Base-by-base conservation (phyloP, 2,797 vertebrate genomes). In the Pygocentrus nattereri region DNA sequence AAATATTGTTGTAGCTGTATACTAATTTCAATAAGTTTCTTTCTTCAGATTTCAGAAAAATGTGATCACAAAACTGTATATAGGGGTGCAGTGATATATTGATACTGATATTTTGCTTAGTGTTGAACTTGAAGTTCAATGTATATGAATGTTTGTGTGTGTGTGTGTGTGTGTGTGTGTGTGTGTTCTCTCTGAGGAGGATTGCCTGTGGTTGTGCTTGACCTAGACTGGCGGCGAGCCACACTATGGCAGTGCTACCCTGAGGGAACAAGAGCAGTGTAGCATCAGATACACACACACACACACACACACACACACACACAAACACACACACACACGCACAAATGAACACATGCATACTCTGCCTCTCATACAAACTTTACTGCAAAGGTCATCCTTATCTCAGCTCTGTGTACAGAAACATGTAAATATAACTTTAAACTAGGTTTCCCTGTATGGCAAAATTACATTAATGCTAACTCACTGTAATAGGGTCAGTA, bases 181-280 rank as follows among this genome's bases (percentile, higher is more conserved):
- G 25, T n/a, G 31, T 56, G 64, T 58, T 10, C 21, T 73, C 19
- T 10, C 21, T 41, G 31, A 27, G 25, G 78, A 62, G 56, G 47
- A 34, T n/a, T 73, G 64, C 38, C 19, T 54, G 44, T 83, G 77
- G 71, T 74, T 73, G 62, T 75, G 44, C 84, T 77, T 81, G 71
- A 81, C 75, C 72, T 64, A 71, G 59, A 31, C 61, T 76, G 68
- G 73, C 72, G 56, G 38, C 70, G 52, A 64, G 71, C 75, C 68
- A 70, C 25, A 8, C 12, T 38, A 5, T 69, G 58, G 76, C 58
- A 41, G 54, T 64, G 54, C 58, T 73, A 19, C 61, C 81, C 61
- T 44, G 5, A 74, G 79, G 78, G 64, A 68, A 54, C 19, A 54
- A 23, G 25, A 50, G 41, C 41, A 41, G 11, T 49, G 47, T 2